These are phyloP conservation scores for Scomber scombrus DNA, from an alignment of 2,113 vertebrate species.

Conservation along the genomic window DNA sequence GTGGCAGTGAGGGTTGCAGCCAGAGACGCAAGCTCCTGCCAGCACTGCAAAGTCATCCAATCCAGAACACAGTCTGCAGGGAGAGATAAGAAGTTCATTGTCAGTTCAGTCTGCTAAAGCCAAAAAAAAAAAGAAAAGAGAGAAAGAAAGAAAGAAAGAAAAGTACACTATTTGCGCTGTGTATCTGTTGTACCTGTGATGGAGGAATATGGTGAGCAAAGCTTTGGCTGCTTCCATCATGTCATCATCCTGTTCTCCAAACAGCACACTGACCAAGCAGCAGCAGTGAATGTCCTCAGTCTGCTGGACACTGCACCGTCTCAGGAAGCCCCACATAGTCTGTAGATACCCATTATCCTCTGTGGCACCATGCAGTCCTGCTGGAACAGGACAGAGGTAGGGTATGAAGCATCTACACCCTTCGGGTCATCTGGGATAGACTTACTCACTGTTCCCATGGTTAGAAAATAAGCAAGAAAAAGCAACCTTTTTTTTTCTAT, in stretches of 20 bases:
- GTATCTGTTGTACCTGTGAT: slow-evolving; percentile 71
- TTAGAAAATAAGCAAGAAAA: too few species aligned
- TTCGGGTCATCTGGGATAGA: too few species aligned
- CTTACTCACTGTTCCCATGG: too few species aligned
- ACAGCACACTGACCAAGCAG: slow-evolving; percentile 88
- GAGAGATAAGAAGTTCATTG: not conserved
- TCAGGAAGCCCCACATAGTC: slow-evolving; percentile 85
- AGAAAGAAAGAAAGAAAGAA: not conserved
- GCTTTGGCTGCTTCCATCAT: slow-evolving; percentile 93
- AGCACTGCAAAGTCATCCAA: not conserved
- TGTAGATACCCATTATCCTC: slow-evolving; percentile 76
- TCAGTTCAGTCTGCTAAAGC: not conserved
- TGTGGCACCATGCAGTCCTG: slow-evolving; percentile 40
- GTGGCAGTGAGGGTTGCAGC: slow-evolving; percentile 93
- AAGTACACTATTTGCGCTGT: not conserved
- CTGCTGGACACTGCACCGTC: slow-evolving; percentile 55
- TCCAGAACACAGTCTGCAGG: slow-evolving; percentile 54
- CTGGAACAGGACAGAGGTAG: not conserved
- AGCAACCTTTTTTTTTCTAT: too few species aligned
- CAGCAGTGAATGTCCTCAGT: slow-evolving; percentile 80
- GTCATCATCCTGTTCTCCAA: slow-evolving; percentile 96
- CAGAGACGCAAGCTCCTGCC: slow-evolving; percentile 70
- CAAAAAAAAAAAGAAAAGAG: too few species aligned
- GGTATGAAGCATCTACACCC: too few species aligned
- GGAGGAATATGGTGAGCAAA: slow-evolving; percentile 86